Conservation (phyloP, 2,888 invertebrate species). For the Hirtodrosophila histrioides region DNA sequence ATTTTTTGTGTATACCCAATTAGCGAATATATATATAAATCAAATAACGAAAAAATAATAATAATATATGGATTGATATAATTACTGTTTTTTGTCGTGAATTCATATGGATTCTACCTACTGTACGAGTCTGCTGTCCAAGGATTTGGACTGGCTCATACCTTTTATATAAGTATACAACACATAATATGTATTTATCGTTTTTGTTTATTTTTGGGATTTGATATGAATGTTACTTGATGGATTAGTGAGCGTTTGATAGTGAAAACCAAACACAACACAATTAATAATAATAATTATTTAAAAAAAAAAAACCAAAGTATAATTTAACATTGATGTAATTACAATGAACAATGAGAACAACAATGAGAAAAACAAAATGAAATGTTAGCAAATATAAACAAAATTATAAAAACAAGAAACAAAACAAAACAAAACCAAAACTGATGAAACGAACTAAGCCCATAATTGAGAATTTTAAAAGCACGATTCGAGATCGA, state of each 20-base stretch:
- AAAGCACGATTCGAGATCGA: slow-evolving; percentile 68
- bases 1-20: slow-evolving; percentile 51
- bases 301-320: slow-evolving; percentile 21
- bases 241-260: slow-evolving; percentile 65
- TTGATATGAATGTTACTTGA: slow-evolving; percentile 72
- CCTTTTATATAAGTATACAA: slow-evolving; percentile 61
- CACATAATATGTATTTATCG: slow-evolving; percentile 30
- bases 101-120: slow-evolving; percentile 26
- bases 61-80: slow-evolving; percentile 33
- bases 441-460: slow-evolving; percentile 54
- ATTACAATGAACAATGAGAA: slow-evolving; percentile 22
- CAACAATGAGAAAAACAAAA: slow-evolving; percentile 16
- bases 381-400: slow-evolving; percentile 45
- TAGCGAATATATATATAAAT: slow-evolving; percentile 30
- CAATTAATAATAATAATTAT: too few species aligned
- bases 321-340: slow-evolving; percentile 54
- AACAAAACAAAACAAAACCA: slow-evolving; percentile 11
- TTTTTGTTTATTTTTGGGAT: slow-evolving; percentile 60
- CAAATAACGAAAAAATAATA: slow-evolving; percentile 9
- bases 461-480: slow-evolving; percentile 67
- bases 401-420: slow-evolving; percentile 8
- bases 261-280: slow-evolving; percentile 13
- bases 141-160: slow-evolving; percentile 33
- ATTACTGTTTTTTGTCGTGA: slow-evolving; percentile 47
- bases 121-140: slow-evolving; percentile 31